phyloP scores from a whole-genome alignment of 2,888 invertebrate genomes.

The Pelosia muscerda region DNA sequence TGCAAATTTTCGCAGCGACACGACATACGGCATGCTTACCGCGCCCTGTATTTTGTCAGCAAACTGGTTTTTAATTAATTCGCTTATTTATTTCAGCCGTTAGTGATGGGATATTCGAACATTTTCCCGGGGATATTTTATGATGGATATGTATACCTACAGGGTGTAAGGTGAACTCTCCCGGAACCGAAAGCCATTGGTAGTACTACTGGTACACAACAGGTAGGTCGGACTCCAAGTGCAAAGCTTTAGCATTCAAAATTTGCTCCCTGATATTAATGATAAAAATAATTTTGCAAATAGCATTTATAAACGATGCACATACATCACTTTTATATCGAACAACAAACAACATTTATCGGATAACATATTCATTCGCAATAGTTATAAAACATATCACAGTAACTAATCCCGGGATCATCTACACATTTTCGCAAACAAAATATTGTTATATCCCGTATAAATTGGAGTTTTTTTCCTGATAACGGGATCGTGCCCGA shows the following conservation, averaged over 20 bases:
- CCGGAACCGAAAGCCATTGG: too few relatives aligned
- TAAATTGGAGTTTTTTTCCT: conserved; percentile 18
- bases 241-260: too few relatives aligned
- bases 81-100: conserved; percentile 67
- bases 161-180: too few relatives aligned
- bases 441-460: conserved; percentile 19
- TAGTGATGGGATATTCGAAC: conserved; percentile 40
- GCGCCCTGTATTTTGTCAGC: conserved; percentile 69
- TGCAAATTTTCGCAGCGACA: conserved; percentile 52
- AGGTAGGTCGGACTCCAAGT: too few relatives aligned
- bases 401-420: conserved; percentile 16
- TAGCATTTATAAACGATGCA: background rate
- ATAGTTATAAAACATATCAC: conserved; percentile 22
- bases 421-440: conserved; percentile 21
- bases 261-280: background rate
- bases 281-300: background rate
- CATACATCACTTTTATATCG: background rate
- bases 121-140: conserved; percentile 20
- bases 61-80: conserved; percentile 81
- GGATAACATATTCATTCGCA: conserved; percentile 12
- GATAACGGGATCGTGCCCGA: conserved; percentile 15
- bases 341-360: conserved; percentile 10
- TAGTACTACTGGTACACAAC: too few relatives aligned
- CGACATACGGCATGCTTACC: conserved; percentile 35
- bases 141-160: background rate